A percentile compares a stretch with the other conserved stretches of the same genome.
These are phyloP conservation scores for Planococcus citri DNA, from an alignment of 1,140 invertebrate species.

Conservation along the genomic window DNA sequence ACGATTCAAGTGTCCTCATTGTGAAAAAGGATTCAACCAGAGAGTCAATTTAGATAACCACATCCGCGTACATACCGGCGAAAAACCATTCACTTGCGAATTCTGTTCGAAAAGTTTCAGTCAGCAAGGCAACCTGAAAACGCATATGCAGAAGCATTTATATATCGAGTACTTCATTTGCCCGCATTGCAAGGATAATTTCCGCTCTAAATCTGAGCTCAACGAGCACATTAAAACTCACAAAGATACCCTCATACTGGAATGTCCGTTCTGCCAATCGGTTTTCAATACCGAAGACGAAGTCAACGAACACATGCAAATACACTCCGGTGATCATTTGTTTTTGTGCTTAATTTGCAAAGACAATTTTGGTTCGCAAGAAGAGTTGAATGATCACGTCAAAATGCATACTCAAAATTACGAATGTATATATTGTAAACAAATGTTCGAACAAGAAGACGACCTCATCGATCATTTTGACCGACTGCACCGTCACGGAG, in stretches of 20 bases:
- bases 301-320: constrained; percentile 82
- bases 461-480: neutral
- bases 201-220: neutral
- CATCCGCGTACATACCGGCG: constrained; percentile 55
- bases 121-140: constrained; percentile 49
- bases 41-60: constrained; percentile 47
- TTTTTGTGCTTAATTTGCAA: constrained; percentile 85
- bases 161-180: constrained; percentile 51
- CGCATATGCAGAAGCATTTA: constrained; percentile 52
- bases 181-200: constrained; percentile 37
- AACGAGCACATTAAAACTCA: neutral
- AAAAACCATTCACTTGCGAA: constrained; percentile 56
- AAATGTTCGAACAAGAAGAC: constrained; percentile 6
- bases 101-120: constrained; percentile 50
- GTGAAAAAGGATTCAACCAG: constrained; percentile 48
- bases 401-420: constrained; percentile 63
- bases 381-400: constrained; percentile 81
- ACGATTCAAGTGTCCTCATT: constrained; percentile 34
- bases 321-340: constrained; percentile 88
- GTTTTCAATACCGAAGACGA: constrained; percentile 86
- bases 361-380: constrained; percentile 83
- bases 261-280: constrained; percentile 79
- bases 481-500: neutral
- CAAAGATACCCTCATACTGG: constrained; percentile 45
- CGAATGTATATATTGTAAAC: constrained; percentile 1